These are phyloP conservation scores for Rhagoletis pomonella DNA, from an alignment of 1,140 invertebrate species.

Conservation along the genomic window DNA sequence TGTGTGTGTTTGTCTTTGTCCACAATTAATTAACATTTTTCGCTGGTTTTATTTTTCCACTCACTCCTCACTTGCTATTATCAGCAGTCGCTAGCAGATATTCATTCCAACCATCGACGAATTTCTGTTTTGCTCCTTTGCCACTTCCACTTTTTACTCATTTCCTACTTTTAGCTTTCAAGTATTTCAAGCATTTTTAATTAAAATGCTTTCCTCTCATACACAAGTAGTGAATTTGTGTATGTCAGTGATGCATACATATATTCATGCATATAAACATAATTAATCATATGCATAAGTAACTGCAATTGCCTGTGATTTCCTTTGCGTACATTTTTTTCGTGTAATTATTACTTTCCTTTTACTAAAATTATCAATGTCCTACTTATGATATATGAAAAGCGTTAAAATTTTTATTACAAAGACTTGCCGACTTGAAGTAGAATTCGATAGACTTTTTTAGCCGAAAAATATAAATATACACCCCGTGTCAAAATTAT, in stretches of 20 bases:
- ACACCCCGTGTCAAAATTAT: no score
- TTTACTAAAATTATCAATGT: no score
- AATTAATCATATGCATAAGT: slow-evolving; percentile 25
- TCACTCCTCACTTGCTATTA: neutral
- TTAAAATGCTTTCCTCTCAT: slow-evolving; percentile 2
- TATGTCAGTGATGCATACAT: neutral
- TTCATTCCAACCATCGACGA: neutral
- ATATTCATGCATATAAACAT: neutral
- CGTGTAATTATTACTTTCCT: no score
- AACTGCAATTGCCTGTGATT: no score
- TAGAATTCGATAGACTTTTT: no score
- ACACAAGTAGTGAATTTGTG: neutral
- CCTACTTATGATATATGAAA: no score
- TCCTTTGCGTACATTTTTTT: no score
- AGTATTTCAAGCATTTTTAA: slow-evolving; percentile 37
- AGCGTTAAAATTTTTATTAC: no score
- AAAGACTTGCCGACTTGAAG: no score
- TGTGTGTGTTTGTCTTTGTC: neutral
- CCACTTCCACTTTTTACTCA: neutral
- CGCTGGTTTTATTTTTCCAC: neutral
- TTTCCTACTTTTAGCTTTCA: neutral
- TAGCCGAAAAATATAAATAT: no score
- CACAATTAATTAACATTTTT: slow-evolving; percentile 32
- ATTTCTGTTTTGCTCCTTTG: neutral
- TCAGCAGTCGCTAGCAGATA: neutral